Evolutionary conservation across 2,797 vertebrate genomes (phyloP), one percentile per base, ranked within the genome.

Genomic region (Amblyopsis hoosieri): DNA sequence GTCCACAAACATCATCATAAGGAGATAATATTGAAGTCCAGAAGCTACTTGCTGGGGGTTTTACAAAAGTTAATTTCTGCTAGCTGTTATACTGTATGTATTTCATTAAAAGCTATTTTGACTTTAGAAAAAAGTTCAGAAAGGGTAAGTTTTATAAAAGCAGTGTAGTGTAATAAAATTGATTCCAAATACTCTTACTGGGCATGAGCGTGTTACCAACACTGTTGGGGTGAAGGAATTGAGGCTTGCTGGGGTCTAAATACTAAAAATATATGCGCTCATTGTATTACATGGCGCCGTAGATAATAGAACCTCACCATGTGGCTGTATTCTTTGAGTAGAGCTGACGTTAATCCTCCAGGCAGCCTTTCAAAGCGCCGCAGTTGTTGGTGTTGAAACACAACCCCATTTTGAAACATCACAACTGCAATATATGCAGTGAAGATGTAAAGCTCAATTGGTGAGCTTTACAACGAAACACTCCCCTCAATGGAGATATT

Each of bases 301-400:
- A 12, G 47, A 73, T 60, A 29, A 66, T 72, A 57, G 67, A 66
- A 55, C 6, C 31, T 64, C 62, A 66, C 61, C 66, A 61, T 52
- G 15, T 64, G 70, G 65, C 52, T 13, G 0, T n/a, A 55, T 23
- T 74, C 53, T 67, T 33, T 23, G 1, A 42, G 47, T 17, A 66
- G 66, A 67, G 66, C 66, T 69, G 70, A 80, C 50, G 13, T 54
- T 81, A 71, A 78, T 82, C 73, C 82, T 66, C 45, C 19, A 61
- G 74, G 66, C 56, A 54, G 51, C 55, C 53, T 68, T 81, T 78
- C 62, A 76, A 62, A 80, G 33, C 52, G 1, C 48, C 14, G 31
- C 31, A 56, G 75, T 77, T 64, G 45, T 57, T 60, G 54, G 59
- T 42, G 33, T 69, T 42, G 37, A 42, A 42, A 42, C 8, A 42